Evolutionary conservation across 2,113 vertebrate genomes (phyloP), one percentile per base, ranked within the genome.

Genomic region (Acanthisitta chloris): DNA sequence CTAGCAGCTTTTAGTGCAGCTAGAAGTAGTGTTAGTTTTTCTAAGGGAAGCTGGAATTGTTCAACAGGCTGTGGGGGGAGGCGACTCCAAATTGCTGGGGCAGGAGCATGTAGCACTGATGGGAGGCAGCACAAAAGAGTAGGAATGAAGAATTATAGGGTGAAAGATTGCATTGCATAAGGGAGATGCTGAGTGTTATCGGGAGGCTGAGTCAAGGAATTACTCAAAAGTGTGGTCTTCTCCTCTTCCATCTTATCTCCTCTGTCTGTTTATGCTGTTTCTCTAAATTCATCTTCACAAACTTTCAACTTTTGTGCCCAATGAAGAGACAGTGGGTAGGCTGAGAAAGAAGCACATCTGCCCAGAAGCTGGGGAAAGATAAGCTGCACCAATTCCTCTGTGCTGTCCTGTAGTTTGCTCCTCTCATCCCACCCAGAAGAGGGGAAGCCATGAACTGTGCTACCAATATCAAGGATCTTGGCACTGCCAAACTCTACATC

Each of bases 321-420:
- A 0, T 28, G 42, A 92, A 52, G 45, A 5, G 12, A 33, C 19
- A 38, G 19, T 2, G 2, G 69, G 18, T 17, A 61, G 36, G 18
- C 9, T 5, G 15, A 84, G 19, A 25, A 80, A 59, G 62, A 4
- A 64, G 24, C 3, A 48, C 67, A 8, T 48, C 6, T 51, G 12
- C 20, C 20, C 36, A 12, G 34, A 66, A 58, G 14, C 25, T 24
- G 38, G 29, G 23, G 15, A 70, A 71, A 78, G n/a, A 74, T 7
- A 81, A 71, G 8, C 26, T 51, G 20, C 33, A 33, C 16, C 0
- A 0, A 16, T 34, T 62, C 25, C 23, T 23, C 38, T 1, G 0
- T 38, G 29, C 17, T 42, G 2, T 64, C 17, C n/a, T 49, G 25
- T 84, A 2, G 1, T 86, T 91, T 2, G 2, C 23, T 17, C 10